Base-by-base conservation (phyloP, 2,797 vertebrate species). In the Botia kubotai region DNA sequence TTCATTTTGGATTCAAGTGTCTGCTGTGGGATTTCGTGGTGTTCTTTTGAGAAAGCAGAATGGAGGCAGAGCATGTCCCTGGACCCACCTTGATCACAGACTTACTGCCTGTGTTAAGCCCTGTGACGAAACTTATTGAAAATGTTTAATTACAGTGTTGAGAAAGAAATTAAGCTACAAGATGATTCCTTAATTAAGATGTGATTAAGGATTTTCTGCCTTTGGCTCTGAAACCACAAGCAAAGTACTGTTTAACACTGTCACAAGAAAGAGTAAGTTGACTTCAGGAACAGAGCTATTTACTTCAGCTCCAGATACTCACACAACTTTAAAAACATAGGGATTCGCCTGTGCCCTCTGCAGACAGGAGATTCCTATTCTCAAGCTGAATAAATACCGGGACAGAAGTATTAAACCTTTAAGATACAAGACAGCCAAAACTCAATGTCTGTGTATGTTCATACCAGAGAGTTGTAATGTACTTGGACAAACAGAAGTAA, bases 121-220 rank as follows among this genome's bases (percentile, higher is more conserved):
- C 85, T 86, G 85, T 87, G 83, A 86, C 85, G 57, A 84, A 84
- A 83, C 74, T 81, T 83, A 82, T 80, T 84, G 76, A 81, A 85
- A 87, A 79, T 86, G 86, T 87, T 87, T 87, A 87, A 87, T 87
- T 86, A 82, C 83, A 81, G 73, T 52, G 79, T 75, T 67, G 81
- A 79, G 79, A 52, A 83, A 80, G 84, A 84, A 87, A 84, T 84
- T 74, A 85, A 82, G 66, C 79, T 80, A 82, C 82, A 80, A 82
- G 84, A 83, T 75, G 73, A 82, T 83, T 86, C 79, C 80, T 85
- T 87, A 86, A 87, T 86, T 84, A 87, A 87, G 80, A 76, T 62
- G 69, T 75, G 85, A 86, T 87, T 86, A 86, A 83, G 83, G 62
- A 82, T 84, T 85, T 82, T 82, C 81, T 82, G 81, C 83, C 74